Base-by-base conservation (phyloP, 2,113 vertebrate species). In the Menura novaehollandiae region DNA sequence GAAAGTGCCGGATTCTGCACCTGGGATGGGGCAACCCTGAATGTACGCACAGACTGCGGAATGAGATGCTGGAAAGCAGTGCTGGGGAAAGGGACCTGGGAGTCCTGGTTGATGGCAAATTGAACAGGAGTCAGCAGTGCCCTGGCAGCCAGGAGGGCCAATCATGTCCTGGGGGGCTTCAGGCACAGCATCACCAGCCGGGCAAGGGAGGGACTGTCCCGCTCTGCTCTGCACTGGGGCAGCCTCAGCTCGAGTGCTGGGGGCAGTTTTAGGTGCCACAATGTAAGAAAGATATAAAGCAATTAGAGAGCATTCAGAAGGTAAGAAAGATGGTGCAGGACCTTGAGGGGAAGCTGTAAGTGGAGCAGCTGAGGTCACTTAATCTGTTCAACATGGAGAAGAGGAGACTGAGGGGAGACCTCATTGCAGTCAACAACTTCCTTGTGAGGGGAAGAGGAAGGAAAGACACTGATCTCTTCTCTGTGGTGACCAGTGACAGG, bases 31-130 rank as follows among this genome's bases (percentile, higher is more conserved):
- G 5, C 20, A 72, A 6, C 4, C 28, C 43, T 39, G n/a, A 26
- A 26, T 72, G 32, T 21, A 26, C 0, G 0, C 10, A 72, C 33
- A 46, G 68, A 1, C 27, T 32, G 16, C 7, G 39, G 33, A 62
- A 53, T 37, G 26, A 3, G 39, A 35, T 16, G 6, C 26, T 52
- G 46, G 10, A 2, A 1, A 35, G 10, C 10, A 71, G 32, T 7
- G 24, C 23, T 1, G 3, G 0, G 7, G 44, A 19, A 15, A 51
- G 15, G 9, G 15, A 4, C 19, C 15, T 13, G 12, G 4, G 66
- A 1, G 0, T 53, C 39, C 37, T 35, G 46, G 32, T 8, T 0
- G 0, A 0, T 6, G 37, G 5, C 10, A 32, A 52, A 8, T 1
- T 53, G 8, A 53, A 46, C 13, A 2, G 0, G 22, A 46, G 7